Evolutionary conservation across 2,888 invertebrate species (phyloP), one percentile per base, ranked within the genome.

Genomic region (Pheosia tremula): DNA sequence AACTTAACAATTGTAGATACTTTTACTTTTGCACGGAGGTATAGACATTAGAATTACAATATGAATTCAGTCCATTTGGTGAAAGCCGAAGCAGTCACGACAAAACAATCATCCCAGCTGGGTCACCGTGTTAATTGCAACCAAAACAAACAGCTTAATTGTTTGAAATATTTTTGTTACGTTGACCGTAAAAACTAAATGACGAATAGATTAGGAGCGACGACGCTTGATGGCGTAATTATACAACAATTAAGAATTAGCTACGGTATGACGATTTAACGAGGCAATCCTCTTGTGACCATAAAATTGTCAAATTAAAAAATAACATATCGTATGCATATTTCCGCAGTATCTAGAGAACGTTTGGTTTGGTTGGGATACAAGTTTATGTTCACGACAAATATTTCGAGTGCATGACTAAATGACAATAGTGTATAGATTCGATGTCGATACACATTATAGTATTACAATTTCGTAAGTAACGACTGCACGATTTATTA

Each of bases 101-200:
- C 75, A 68, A 70, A 71, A 64, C 62, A 67, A 76, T 80, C 79
- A 77, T 77, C 66, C 70, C 67, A 70, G 72, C 68, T 69, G 68
- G 82, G 80, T 83, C 78, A 82, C 69, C 70, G 68, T 80, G 80
- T 79, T 82, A 82, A 83, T 84, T 81, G 72, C 76, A 65, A 70
- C 72, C 77, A 75, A 79, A 81, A 78, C 81, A 75, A 76, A 79
- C 76, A 70, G 75, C 72, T 78, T 79, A 77, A 82, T 84, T 77
- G 75, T 68, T 72, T 69, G 64, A 70, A 71, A 66, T 80, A 75
- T 81, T 74, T 68, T 68, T 69, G 68, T 76, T 78, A 73, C 74
- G 74, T 66, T 74, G 74, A 61, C 69, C 63, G 62, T 64, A 67
- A 61, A 60, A 62, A 39, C 55, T 7, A 43, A 24, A 36, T 49